These are phyloP conservation scores for Eupeodes latifasciatus DNA, from an alignment of 2,888 invertebrate genomes.

Conservation along the genomic window DNA sequence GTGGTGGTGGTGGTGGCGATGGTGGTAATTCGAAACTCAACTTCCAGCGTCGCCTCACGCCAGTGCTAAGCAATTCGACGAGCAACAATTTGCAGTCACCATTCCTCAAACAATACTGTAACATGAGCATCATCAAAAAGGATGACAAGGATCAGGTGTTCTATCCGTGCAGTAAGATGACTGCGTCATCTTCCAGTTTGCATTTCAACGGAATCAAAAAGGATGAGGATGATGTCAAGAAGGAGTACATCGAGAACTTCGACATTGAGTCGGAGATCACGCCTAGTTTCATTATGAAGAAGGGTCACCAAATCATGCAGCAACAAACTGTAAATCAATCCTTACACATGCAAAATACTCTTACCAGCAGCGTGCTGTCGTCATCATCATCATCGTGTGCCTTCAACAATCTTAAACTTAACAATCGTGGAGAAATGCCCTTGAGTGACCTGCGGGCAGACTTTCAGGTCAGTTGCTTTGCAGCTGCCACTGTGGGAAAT, in stretches of 20 bases:
- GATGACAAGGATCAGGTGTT: slow-evolving; percentile 68
- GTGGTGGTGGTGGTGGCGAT: slow-evolving; percentile 46
- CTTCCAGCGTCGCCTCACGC: slow-evolving; percentile 58
- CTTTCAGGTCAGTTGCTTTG: slow-evolving; percentile 66
- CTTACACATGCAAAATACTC: slow-evolving; percentile 27
- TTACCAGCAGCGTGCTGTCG: slow-evolving; percentile 31
- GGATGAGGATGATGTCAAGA: slow-evolving; percentile 78
- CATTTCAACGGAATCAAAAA: slow-evolving; percentile 77
- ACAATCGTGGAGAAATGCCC: slow-evolving; percentile 52
- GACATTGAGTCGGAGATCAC: slow-evolving; percentile 84
- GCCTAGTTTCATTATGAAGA: slow-evolving; percentile 84
- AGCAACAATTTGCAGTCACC: slow-evolving; percentile 54
- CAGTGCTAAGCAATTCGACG: slow-evolving; percentile 37
- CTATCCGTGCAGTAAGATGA: slow-evolving; percentile 70
- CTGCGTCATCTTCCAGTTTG: slow-evolving; percentile 11
- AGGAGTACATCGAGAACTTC: slow-evolving; percentile 82
- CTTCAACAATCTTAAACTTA: slow-evolving; percentile 63
- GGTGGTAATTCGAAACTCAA: slow-evolving; percentile 52
- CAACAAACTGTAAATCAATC: background rate
- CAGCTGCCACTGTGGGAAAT: slow-evolving; percentile 64
- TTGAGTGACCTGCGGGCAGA: slow-evolving; percentile 61
- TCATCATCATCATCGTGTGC: slow-evolving; percentile 70
- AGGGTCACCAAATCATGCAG: slow-evolving; percentile 72
- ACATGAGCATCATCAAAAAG: slow-evolving; percentile 64
- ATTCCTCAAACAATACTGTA: slow-evolving; percentile 61